Evolutionary conservation across 1,140 invertebrate genomes (phyloP), one percentile per base, ranked within the genome.

Genomic region (Papilio aristodemus): DNA sequence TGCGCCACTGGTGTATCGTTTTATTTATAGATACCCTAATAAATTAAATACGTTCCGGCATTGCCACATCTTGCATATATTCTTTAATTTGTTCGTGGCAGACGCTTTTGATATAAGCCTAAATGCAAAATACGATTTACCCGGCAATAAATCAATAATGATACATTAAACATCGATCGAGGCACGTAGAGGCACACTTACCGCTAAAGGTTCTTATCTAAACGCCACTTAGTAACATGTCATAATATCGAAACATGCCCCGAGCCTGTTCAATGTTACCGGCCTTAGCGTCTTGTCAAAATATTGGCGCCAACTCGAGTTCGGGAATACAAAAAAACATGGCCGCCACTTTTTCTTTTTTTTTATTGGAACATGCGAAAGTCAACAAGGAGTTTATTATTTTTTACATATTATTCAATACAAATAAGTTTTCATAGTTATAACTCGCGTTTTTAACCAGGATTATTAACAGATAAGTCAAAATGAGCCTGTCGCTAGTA

Each of bases 201-300:
- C 70, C 62, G 41, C 74, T 80, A 83, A 84, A 79, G 79, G 75
- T 78, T 71, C 78, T 80, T 83, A 83, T 86, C 81, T 81, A 67
- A 76, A 77, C 75, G 75, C 75, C 84, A 85, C 83, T 87, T 85
- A 86, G 73, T 75, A 72, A 75, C 74, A 77, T 70, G 66, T 71
- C 38, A 67, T 67, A 63, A 68, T 67, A 71, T 76, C 43, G 62
- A 64, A 64, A 64, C 62, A 64, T 43, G 62, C 25, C 17, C 19
- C 38, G 46, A 11, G 76, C 74, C 84, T 85, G 82, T 75, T 78
- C 70, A 79, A 70, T 78, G 75, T 83, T 78, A 60, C 70, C 76
- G 75, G 67, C 67, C 69, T 69, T 32, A 71, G 38, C 68, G 70
- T 68, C 75, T 64, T 79, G 80, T 84, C 82, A 84, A 84, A 83